Conservation (phyloP, 2,888 invertebrate species). For the Troilus luridus region DNA sequence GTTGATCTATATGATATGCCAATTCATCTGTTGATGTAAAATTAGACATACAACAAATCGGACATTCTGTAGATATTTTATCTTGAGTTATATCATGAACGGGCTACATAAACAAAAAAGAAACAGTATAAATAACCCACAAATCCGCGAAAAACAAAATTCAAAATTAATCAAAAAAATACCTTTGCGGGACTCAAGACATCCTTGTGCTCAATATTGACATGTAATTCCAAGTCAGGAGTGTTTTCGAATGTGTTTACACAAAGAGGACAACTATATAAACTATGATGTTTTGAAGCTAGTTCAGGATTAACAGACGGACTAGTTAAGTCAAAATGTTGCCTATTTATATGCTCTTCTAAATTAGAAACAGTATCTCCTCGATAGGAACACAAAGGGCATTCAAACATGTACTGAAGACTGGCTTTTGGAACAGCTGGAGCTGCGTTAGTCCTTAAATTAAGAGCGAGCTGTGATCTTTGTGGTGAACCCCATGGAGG, state of each 20-base stretch:
- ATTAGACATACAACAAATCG: slow-evolving; percentile 70
- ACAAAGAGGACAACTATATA: slow-evolving; percentile 85
- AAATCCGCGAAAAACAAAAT: neutral
- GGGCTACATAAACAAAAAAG: slow-evolving; percentile 65
- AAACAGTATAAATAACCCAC: slow-evolving; percentile 62
- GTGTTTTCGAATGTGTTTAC: slow-evolving; percentile 79
- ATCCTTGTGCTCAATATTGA: slow-evolving; percentile 88
- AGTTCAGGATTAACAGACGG: slow-evolving; percentile 70
- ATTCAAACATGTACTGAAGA: slow-evolving; percentile 70
- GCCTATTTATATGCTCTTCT: slow-evolving; percentile 87
- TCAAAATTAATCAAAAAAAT: slow-evolving; percentile 60
- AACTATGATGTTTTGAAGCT: slow-evolving; percentile 62
- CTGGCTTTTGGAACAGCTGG: slow-evolving; percentile 46
- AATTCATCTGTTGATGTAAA: slow-evolving; percentile 73
- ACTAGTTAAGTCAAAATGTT: slow-evolving; percentile 86
- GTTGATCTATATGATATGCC: slow-evolving; percentile 84
- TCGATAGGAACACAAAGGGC: slow-evolving; percentile 83
- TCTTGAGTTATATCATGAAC: slow-evolving; percentile 60
- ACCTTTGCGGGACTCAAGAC: slow-evolving; percentile 79
- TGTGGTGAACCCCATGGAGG: slow-evolving; percentile 82
- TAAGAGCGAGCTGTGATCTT: slow-evolving; percentile 79
- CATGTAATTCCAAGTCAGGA: slow-evolving; percentile 87
- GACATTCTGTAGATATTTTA: slow-evolving; percentile 67
- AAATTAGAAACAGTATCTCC: slow-evolving; percentile 81
- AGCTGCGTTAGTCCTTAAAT: slow-evolving; percentile 71